phyloP scores from a whole-genome alignment of 2,888 invertebrate genomes.

The Allacma fusca region DNA sequence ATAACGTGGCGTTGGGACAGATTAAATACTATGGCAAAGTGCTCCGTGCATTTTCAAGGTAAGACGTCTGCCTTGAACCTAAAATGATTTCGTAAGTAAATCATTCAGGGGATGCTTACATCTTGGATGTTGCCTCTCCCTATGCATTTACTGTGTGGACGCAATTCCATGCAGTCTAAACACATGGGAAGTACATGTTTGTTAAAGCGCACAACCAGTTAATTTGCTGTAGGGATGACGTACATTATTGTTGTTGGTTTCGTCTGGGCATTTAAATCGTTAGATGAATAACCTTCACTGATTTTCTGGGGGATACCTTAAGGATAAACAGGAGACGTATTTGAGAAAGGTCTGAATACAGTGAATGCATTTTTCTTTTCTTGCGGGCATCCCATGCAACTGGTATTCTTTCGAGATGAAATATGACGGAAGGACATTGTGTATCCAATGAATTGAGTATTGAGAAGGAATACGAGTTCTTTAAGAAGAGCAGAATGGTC shows the following conservation, averaged over 20 bases:
- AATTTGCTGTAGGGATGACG: no score
- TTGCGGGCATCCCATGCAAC: background rate
- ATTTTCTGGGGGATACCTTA: background rate
- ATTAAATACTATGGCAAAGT: no score
- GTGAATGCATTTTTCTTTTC: slow-evolving; percentile 20
- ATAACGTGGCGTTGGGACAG: no score
- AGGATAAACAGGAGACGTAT: background rate
- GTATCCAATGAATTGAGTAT: slow-evolving; percentile 45
- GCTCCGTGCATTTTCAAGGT: no score
- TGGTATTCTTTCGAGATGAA: slow-evolving; percentile 38
- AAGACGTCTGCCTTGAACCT: no score
- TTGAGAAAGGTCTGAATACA: slow-evolving; percentile 13
- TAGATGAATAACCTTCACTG: background rate
- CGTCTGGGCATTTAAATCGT: slow-evolving; percentile 4
- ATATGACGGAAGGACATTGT: slow-evolving; percentile 48
- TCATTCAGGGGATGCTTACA: no score
- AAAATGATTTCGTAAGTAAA: no score
- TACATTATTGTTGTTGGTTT: background rate
- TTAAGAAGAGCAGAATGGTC: slow-evolving; percentile 36
- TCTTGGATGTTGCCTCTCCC: no score
- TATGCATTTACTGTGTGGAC: no score
- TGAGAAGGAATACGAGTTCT: slow-evolving; percentile 42
- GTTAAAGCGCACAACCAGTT: no score
- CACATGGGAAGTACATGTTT: no score
- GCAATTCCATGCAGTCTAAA: no score